Evolutionary conservation across 1,140 invertebrate species (phyloP).

Genomic region (Brachionus asplanchnoidis): DNA sequence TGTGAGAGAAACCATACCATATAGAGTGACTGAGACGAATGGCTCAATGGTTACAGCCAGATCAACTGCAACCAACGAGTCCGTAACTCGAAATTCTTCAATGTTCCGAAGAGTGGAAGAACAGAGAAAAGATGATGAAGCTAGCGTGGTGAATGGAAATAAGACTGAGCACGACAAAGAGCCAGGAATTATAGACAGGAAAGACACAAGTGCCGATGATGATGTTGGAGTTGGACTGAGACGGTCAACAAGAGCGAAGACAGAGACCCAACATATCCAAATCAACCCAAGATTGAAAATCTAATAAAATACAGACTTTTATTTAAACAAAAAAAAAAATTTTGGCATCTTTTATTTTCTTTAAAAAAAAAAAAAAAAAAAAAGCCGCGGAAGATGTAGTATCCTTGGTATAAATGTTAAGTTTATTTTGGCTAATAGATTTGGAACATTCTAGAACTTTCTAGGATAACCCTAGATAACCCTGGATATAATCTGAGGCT

Average conservation of each 20-base stretch:
- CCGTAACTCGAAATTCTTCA: background rate
- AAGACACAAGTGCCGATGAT: background rate
- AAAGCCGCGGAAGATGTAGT: too few relatives aligned
- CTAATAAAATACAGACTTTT: background rate
- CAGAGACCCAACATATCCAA: background rate
- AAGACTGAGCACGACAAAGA: background rate
- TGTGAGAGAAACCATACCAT: background rate
- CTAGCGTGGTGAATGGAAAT: background rate
- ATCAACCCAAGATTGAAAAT: background rate
- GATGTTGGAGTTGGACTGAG: background rate
- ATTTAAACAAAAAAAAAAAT: background rate
- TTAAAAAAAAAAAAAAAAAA: too few relatives aligned
- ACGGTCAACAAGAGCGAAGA: background rate
- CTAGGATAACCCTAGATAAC: too few relatives aligned
- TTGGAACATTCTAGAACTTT: too few relatives aligned
- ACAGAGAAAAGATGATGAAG: background rate
- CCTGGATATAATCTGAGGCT: too few relatives aligned
- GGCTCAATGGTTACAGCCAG: background rate
- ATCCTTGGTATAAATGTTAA: too few relatives aligned
- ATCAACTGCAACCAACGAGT: background rate
- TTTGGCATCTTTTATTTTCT: too few relatives aligned
- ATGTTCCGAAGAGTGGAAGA: background rate
- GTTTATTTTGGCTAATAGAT: too few relatives aligned
- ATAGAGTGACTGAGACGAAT: background rate
- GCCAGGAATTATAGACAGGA: background rate